Evolutionary conservation across 2,113 vertebrate species (phyloP), one percentile per base, ranked within the genome.

Genomic region (Aldabrachelys gigantea): DNA sequence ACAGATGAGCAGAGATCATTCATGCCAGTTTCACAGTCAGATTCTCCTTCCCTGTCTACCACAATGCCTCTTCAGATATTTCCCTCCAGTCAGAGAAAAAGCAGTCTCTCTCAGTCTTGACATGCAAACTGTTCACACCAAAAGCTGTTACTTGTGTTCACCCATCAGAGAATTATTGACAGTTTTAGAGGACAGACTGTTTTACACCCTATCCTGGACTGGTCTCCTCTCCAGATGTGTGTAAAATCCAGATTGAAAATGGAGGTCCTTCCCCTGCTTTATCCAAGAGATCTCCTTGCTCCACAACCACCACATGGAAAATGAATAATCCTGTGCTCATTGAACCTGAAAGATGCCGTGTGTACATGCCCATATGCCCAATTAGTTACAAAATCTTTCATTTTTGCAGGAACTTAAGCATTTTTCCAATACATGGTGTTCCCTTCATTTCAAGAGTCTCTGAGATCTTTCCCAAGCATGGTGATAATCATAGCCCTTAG

Each of bases 1-100:
- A 0, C 5, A 31, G 25, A 7, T 62, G 93, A 47, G 84, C 87
- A 83, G 29, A 38, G 54, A 59, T 0, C 65, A 72, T 72, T 72
- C n/a, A 72, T 72, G n/a, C 65, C 10, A 72, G 10, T 89, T 92
- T 1, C 1, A 78, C 25, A 57, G 41, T 19, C 92, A 44, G 94
- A 85, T 94, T 89, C 27, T 29, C 80, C 13, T 87, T 82, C 76
- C 11, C 83, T 80, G 78, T 31, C 80, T 85, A 53, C 38, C 62
- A 3, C 25, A 38, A 25, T 29, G 53, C 75, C 41, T 81, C 29
- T 14, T 62, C 41, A 78, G 41, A 44, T 44, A 24, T 11, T 78
- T 85, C 1, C 17, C 5, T 80, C 86, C 2, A 76, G 22, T 85
- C 76, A 8, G 59, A 91, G 89, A 90, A 21, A 2, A 91, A 85